A percentile compares a stretch with the other conserved stretches of the same genome.
Evolutionary conservation across 2,113 vertebrate genomes (phyloP).

Genomic region (Seriola aureovittata): DNA sequence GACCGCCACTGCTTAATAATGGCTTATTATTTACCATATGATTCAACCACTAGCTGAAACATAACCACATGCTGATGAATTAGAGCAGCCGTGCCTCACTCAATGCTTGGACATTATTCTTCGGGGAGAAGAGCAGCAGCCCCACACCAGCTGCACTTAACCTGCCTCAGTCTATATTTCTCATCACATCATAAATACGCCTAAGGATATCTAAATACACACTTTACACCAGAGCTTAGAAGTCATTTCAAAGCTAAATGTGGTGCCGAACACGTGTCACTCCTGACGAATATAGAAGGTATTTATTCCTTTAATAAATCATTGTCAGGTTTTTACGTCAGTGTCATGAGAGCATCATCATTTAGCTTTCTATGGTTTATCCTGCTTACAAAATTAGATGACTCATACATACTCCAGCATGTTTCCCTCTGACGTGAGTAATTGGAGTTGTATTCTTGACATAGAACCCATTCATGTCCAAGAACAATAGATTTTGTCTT

Average conservation of each 20-base stretch:
- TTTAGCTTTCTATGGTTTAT: background rate
- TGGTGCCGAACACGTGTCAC: conserved; percentile 11
- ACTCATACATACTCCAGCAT: conserved; percentile 3
- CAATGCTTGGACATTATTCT: conserved; percentile 4
- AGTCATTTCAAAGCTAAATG: background rate
- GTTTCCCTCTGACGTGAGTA: background rate
- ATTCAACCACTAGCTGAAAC: background rate
- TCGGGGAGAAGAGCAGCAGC: background rate
- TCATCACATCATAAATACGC: conserved; percentile 19
- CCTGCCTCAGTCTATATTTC: conserved; percentile 6
- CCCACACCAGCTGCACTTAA: background rate
- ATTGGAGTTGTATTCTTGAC: background rate
- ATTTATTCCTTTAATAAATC: background rate
- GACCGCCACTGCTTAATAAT: conserved; percentile 11
- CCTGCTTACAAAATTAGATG: background rate
- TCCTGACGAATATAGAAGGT: background rate
- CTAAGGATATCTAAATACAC: background rate
- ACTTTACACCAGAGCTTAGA: background rate
- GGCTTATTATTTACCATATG: background rate
- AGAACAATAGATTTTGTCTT: background rate
- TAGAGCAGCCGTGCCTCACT: background rate
- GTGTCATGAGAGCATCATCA: background rate
- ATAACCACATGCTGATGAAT: conserved; percentile 14
- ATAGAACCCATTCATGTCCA: background rate
- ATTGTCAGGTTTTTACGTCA: background rate